Conservation (phyloP, 2,113 vertebrate genomes). For the Engystomops pustulosus region DNA sequence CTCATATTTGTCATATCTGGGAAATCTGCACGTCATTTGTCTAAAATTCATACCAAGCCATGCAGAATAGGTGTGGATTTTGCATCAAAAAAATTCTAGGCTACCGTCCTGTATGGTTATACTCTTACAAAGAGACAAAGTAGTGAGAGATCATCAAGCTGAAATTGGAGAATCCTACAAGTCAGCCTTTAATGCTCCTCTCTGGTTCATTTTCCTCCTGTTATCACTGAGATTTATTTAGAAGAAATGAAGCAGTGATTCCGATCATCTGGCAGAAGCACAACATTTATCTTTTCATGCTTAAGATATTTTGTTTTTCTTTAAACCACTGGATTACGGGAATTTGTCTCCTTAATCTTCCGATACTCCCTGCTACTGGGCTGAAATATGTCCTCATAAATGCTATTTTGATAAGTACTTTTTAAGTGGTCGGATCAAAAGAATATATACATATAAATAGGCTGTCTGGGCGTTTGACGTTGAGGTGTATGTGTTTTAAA, state of each 20-base stretch:
- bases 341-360: constrained; percentile 16
- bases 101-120: too few species aligned
- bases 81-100: too few species aligned
- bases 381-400: constrained; percentile 41
- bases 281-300: constrained; percentile 26
- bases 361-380: not conserved
- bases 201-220: not conserved
- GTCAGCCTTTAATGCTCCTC: not conserved
- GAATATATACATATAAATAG: constrained; percentile 46
- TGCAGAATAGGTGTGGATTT: too few species aligned
- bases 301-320: constrained; percentile 34
- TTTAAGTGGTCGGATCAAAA: constrained; percentile 26
- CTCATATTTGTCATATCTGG: too few species aligned
- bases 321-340: constrained; percentile 11
- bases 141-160: too few species aligned
- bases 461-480: constrained; percentile 9
- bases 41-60: too few species aligned
- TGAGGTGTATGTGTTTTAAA: constrained; percentile 39
- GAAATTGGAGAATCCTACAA: too few species aligned
- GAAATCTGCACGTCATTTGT: too few species aligned
- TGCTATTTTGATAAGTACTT: constrained; percentile 42
- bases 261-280: not conserved
- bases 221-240: not conserved
- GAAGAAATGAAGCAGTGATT: not conserved
- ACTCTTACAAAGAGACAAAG: too few species aligned